Percentiles rank a stretch among this genome's conserved stretches.
phyloP scores from a whole-genome alignment of 2,888 invertebrate genomes.

The Halictus quadricinctus region DNA sequence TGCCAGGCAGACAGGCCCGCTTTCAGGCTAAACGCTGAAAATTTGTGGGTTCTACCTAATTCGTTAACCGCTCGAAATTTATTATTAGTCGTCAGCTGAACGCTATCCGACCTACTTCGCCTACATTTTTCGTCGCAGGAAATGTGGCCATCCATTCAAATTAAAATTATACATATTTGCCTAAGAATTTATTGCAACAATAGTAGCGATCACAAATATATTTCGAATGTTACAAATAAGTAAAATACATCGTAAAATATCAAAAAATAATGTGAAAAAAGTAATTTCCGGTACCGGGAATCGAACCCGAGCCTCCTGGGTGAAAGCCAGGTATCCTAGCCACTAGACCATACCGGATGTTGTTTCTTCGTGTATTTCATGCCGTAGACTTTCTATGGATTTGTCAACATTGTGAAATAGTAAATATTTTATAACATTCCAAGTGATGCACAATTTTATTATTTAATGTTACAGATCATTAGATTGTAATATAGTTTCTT shows the following conservation, averaged over 20 bases:
- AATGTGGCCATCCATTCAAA: not conserved
- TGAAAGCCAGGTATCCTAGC: slow-evolving; percentile 86
- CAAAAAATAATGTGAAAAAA: not conserved
- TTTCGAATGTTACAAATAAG: not conserved
- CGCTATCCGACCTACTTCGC: not conserved
- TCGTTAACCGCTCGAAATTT: not conserved
- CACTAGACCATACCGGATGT: slow-evolving; percentile 83
- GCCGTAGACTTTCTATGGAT: not conserved
- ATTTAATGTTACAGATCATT: too few relatives aligned
- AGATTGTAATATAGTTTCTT: not conserved
- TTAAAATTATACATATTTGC: not conserved
- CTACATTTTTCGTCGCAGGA: not conserved
- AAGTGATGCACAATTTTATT: too few relatives aligned
- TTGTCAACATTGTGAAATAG: not conserved
- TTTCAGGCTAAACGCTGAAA: not conserved
- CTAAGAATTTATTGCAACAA: not conserved
- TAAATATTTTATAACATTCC: not conserved
- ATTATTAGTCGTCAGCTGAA: not conserved
- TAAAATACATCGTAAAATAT: not conserved
- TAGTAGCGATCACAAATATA: not conserved
- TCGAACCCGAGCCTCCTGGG: slow-evolving; percentile 87
- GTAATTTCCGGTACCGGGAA: slow-evolving; percentile 85
- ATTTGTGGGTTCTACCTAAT: slow-evolving; percentile 2
- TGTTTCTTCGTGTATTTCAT: not conserved
- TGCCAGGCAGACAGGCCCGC: not conserved